Evolutionary conservation across 2,113 vertebrate genomes (phyloP).

Genomic region (Ailuropoda melanoleuca): DNA sequence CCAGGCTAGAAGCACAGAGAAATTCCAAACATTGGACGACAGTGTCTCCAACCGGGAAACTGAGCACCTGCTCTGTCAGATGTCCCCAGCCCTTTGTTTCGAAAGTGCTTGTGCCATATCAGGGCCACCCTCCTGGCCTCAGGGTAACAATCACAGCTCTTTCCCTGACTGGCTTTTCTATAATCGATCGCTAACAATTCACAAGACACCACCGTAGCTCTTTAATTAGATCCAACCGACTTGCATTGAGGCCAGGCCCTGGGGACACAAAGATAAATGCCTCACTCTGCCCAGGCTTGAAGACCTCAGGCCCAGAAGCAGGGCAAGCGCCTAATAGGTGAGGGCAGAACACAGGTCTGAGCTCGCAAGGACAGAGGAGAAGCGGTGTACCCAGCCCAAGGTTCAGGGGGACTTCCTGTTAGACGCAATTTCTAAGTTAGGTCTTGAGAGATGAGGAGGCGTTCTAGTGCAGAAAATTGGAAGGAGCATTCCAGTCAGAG

Average conservation of each 20-base stretch:
- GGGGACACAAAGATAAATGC: fast-evolving
- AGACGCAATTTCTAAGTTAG: background rate
- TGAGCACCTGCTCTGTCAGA: fast-evolving
- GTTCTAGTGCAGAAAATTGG: background rate
- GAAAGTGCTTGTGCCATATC: background rate
- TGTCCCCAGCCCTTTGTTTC: background rate
- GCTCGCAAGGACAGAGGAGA: background rate
- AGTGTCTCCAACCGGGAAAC: background rate
- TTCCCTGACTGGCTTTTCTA: background rate
- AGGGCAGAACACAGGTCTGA: background rate
- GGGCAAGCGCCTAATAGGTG: background rate
- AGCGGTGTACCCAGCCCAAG: background rate
- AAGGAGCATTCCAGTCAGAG: background rate
- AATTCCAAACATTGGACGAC: background rate
- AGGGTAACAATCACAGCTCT: background rate
- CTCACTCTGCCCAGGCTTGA: background rate
- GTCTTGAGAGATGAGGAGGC: background rate
- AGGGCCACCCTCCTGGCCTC: background rate
- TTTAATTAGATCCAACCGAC: background rate
- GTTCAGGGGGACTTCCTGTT: background rate
- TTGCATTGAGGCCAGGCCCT: background rate
- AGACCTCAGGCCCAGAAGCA: background rate
- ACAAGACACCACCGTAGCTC: background rate
- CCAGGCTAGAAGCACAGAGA: background rate
- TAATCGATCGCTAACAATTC: background rate